Conservation (phyloP, 2,888 invertebrate species). For the Mythimna ferrago region DNA sequence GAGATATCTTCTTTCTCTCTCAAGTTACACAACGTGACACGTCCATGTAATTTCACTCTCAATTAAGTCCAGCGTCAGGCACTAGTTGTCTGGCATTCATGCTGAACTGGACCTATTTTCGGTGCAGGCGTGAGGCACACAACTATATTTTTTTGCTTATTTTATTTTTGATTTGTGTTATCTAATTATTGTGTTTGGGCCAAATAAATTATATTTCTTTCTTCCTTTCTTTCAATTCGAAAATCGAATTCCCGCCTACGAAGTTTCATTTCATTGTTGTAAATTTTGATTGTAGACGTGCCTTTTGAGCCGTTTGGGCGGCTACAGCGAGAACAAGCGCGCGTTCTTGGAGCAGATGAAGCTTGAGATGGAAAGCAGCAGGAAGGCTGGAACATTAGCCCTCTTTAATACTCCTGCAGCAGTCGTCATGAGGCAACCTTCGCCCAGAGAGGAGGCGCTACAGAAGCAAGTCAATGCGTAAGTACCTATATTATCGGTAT, state of each 20-base stretch:
- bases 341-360: conserved; percentile 72
- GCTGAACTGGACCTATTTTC: too few species aligned
- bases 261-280: neutral
- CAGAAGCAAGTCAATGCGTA: conserved; percentile 71
- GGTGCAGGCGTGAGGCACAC: too few species aligned
- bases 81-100: too few species aligned
- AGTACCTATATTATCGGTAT: neutral
- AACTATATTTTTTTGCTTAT: too few species aligned
- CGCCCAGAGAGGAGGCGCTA: conserved; percentile 63
- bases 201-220: too few species aligned
- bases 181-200: too few species aligned
- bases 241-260: neutral
- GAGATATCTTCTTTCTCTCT: too few species aligned
- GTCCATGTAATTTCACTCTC: too few species aligned
- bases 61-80: too few species aligned
- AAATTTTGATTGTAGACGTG: neutral
- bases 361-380: conserved; percentile 56
- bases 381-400: neutral
- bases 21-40: too few species aligned
- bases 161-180: too few species aligned
- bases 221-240: neutral
- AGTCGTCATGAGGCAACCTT: neutral
- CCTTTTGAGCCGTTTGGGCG: conserved; percentile 79
- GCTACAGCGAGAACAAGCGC: conserved; percentile 73
- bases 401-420: conserved; percentile 50